Percentiles rank a stretch among this genome's conserved stretches.
Evolutionary conservation across 2,797 vertebrate genomes (phyloP).

Genomic region (Onychomys arenicola): DNA sequence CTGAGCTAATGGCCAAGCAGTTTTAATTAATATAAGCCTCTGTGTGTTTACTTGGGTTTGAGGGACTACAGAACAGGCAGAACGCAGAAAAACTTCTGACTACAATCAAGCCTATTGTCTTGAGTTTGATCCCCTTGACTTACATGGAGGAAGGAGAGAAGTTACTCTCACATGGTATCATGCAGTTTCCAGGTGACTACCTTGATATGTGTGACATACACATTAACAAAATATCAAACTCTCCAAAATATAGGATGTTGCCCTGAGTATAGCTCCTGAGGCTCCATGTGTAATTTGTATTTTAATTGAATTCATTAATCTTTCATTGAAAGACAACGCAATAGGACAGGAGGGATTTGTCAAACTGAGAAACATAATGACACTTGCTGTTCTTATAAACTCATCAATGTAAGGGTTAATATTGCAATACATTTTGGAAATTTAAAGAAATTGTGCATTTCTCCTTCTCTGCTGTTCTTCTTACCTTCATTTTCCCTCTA

Average conservation of each 20-base stretch:
- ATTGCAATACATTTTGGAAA: background rate
- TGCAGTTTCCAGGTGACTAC: background rate
- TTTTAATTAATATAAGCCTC: too few relatives aligned
- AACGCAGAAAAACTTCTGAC: too few relatives aligned
- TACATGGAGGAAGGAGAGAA: background rate
- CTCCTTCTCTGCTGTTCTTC: background rate
- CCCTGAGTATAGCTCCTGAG: background rate
- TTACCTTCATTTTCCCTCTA: background rate
- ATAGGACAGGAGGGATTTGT: background rate
- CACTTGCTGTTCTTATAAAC: background rate
- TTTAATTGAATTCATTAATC: constrained; percentile 25
- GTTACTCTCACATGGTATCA: too few relatives aligned
- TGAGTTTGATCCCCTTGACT: background rate
- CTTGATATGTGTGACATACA: background rate
- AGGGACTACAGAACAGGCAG: too few relatives aligned
- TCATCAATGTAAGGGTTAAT: background rate
- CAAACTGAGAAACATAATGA: background rate
- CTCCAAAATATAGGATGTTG: background rate
- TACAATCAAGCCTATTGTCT: background rate
- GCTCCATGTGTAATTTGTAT: background rate
- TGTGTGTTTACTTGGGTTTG: too few relatives aligned
- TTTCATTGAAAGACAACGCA: background rate
- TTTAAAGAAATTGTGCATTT: background rate
- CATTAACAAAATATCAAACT: background rate
- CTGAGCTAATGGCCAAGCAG: too few relatives aligned